A percentile compares a stretch with the other conserved stretches of the same genome.
Conservation (phyloP, 2,113 vertebrate species). For the Podiceps cristatus region DNA sequence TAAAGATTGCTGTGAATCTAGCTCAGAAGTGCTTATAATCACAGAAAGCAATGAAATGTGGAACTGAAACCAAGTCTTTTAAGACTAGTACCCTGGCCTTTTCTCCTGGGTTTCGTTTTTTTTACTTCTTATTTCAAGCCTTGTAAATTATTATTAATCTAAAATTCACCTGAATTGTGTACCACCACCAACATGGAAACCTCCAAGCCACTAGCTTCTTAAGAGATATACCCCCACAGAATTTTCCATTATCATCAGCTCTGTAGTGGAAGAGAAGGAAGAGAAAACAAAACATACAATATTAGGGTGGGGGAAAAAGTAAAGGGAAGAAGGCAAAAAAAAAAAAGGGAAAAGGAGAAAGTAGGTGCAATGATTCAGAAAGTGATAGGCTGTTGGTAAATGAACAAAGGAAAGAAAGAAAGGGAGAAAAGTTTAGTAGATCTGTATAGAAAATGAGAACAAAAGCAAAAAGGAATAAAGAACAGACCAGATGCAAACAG, state of each 20-base stretch:
- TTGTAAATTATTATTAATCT: not conserved
- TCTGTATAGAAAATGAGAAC: not conserved
- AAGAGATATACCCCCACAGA: not conserved
- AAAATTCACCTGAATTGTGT: not conserved
- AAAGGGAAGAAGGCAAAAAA: not conserved
- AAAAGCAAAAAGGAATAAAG: not conserved
- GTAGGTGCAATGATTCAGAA: not conserved
- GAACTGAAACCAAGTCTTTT: not conserved
- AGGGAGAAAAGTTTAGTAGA: not conserved
- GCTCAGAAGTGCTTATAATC: not conserved
- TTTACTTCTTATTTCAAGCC: not conserved
- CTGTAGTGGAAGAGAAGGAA: not conserved
- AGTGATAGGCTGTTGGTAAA: not conserved
- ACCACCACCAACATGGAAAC: not conserved
- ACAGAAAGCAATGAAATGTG: not conserved
- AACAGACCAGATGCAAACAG: conserved; percentile 7
- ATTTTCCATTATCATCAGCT: conserved; percentile 2
- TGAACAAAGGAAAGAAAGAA: not conserved
- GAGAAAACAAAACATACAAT: not conserved
- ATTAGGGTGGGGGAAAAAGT: not conserved
- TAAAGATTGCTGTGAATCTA: not conserved
- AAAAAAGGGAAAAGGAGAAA: not conserved
- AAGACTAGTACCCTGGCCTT: not conserved
- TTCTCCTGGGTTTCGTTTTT: not conserved
- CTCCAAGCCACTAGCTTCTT: not conserved